A percentile compares a stretch with the other conserved stretches of the same genome.
phyloP scores from a whole-genome alignment of 2,113 vertebrate species.

The Tetraodon nigroviridis region DNA sequence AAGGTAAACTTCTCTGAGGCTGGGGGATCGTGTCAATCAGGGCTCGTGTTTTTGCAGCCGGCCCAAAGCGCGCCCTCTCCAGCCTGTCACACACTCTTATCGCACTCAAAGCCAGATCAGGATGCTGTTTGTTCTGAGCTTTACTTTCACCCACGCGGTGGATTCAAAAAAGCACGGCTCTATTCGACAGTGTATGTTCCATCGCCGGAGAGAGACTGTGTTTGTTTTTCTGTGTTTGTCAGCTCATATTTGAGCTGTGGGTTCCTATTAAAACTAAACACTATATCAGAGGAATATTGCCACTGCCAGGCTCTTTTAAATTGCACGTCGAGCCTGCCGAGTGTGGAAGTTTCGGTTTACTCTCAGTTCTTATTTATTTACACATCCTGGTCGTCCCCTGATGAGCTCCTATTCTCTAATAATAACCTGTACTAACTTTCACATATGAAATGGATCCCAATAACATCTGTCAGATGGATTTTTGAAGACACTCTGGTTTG shows the following conservation, averaged over 20 bases:
- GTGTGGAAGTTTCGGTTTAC: slow-evolving; percentile 62
- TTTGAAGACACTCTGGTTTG: neutral
- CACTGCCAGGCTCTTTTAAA: slow-evolving; percentile 65
- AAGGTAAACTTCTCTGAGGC: slow-evolving; percentile 79
- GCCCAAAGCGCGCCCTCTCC: slow-evolving; percentile 72
- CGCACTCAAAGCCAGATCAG: slow-evolving; percentile 89
- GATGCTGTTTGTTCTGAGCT: slow-evolving; percentile 90
- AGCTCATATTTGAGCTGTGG: slow-evolving; percentile 75
- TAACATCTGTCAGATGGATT: neutral
- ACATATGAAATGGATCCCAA: slow-evolving; percentile 33
- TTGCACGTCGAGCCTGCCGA: slow-evolving; percentile 64
- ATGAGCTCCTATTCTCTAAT: slow-evolving; percentile 44
- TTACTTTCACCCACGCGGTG: slow-evolving; percentile 83
- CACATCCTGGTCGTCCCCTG: slow-evolving; percentile 26
- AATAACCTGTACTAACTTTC: slow-evolving; percentile 41
- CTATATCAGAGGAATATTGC: slow-evolving; percentile 75
- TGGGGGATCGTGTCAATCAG: slow-evolving; percentile 77
- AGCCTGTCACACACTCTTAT: slow-evolving; percentile 82
- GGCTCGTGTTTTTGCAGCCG: slow-evolving; percentile 66
- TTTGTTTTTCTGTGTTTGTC: slow-evolving; percentile 80
- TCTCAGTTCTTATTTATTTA: slow-evolving; percentile 60
- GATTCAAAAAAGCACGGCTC: slow-evolving; percentile 84
- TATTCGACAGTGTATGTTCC: slow-evolving; percentile 80
- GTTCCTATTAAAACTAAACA: slow-evolving; percentile 80
- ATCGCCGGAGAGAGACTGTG: slow-evolving; percentile 71